Conservation (phyloP, 1,140 invertebrate species). For the Trinorchestia longiramus region DNA sequence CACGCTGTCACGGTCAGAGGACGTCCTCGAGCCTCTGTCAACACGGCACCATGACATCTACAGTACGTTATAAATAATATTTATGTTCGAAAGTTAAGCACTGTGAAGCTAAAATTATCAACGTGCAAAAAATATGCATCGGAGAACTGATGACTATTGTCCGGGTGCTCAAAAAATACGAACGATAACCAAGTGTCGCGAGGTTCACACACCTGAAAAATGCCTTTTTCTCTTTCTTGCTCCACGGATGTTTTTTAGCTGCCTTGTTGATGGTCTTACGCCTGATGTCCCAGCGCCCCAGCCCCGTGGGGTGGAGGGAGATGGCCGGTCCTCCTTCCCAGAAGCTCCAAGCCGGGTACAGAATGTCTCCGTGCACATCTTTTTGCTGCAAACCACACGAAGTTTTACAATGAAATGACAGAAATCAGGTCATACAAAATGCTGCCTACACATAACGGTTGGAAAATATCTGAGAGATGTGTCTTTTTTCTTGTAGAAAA, state of each 20-base stretch:
- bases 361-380: conserved; percentile 87
- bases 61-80: no score
- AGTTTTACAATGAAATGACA: background rate
- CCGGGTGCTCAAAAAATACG: no score
- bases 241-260: conserved; percentile 81
- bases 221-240: conserved; percentile 79
- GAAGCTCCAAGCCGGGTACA: conserved; percentile 97
- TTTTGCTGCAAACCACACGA: conserved; percentile 74
- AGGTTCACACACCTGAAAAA: conserved; percentile 79
- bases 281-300: conserved; percentile 92
- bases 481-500: no score
- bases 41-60: no score
- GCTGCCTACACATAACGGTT: background rate
- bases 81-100: no score
- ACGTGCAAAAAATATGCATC: no score
- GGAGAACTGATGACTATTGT: no score
- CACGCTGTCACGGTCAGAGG: conserved; percentile 83
- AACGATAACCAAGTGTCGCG: no score
- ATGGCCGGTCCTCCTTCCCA: conserved; percentile 98
- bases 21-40: background rate
- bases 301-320: conserved; percentile 88
- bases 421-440: background rate
- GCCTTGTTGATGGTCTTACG: conserved; percentile 79
- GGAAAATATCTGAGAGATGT: no score
- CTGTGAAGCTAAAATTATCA: no score